phyloP scores from a whole-genome alignment of 2,888 invertebrate species.

The Fragum fragum region DNA sequence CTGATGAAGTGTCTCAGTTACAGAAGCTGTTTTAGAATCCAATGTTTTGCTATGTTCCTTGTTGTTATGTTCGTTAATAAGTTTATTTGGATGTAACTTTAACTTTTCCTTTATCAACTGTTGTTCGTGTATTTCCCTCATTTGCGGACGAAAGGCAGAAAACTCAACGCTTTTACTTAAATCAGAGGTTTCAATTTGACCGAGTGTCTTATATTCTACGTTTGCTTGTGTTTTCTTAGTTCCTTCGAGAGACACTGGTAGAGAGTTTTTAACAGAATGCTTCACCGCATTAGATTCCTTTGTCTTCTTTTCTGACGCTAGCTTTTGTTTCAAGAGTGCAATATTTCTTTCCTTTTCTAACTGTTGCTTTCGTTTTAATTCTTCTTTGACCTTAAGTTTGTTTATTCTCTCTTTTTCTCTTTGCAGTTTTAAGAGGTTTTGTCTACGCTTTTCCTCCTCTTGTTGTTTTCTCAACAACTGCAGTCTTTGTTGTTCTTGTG shows the following conservation, averaged over 20 bases:
- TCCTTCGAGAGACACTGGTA: neutral
- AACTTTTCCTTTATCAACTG: constrained; percentile 11
- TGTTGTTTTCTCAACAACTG: constrained; percentile 27
- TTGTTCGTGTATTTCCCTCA: constrained; percentile 22
- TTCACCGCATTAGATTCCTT: neutral
- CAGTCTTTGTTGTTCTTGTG: constrained; percentile 37
- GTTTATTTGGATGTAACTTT: neutral
- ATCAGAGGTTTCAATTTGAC: neutral
- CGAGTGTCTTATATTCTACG: neutral
- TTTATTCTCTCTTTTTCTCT: neutral
- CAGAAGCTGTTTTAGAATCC: neutral
- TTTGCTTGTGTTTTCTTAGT: neutral
- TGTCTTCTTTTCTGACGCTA: neutral
- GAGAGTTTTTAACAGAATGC: neutral
- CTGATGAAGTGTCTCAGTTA: neutral
- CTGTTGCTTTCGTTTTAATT: neutral
- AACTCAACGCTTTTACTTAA: neutral
- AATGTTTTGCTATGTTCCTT: neutral
- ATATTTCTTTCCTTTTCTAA: neutral
- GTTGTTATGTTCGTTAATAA: neutral
- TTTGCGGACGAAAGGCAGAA: neutral
- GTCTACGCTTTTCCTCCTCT: constrained; percentile 11
- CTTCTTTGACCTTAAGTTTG: neutral
- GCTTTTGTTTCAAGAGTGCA: neutral
- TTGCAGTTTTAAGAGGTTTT: constrained; percentile 12